These are phyloP conservation scores for Trissonchulus latispiculum DNA, from an alignment of 2,888 invertebrate species.

Conservation along the genomic window DNA sequence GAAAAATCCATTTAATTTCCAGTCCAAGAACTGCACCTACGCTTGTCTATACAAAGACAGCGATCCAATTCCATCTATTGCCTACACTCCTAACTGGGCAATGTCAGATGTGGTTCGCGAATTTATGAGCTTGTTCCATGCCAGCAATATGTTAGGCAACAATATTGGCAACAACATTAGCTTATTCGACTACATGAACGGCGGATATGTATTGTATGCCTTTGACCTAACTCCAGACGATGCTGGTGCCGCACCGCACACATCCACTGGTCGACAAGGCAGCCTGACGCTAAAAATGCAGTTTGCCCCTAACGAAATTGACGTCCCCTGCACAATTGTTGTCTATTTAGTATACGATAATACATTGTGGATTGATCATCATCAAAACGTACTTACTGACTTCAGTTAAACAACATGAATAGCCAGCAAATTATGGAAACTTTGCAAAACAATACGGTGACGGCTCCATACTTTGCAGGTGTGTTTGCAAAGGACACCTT, in stretches of 20 bases:
- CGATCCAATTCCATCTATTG: too few relatives aligned
- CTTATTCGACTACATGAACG: too few relatives aligned
- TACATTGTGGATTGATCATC: background rate
- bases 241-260: background rate
- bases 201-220: too few relatives aligned
- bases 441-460: background rate
- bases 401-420: too few relatives aligned
- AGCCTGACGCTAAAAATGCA: too few relatives aligned
- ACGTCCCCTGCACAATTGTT: background rate
- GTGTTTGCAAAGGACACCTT: background rate
- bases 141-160: background rate
- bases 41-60: too few relatives aligned
- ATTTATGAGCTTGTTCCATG: background rate
- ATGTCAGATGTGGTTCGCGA: too few relatives aligned
- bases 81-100: too few relatives aligned
- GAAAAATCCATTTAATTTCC: slow-evolving; percentile 3
- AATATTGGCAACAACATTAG: background rate
- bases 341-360: slow-evolving; percentile 8
- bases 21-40: background rate
- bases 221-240: too few relatives aligned
- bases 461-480: background rate
- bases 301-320: too few relatives aligned
- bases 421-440: background rate
- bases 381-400: background rate
- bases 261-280: background rate